Evolutionary conservation across 2,797 vertebrate genomes (phyloP).

Genomic region (Tenualosa thibaudeaui): DNA sequence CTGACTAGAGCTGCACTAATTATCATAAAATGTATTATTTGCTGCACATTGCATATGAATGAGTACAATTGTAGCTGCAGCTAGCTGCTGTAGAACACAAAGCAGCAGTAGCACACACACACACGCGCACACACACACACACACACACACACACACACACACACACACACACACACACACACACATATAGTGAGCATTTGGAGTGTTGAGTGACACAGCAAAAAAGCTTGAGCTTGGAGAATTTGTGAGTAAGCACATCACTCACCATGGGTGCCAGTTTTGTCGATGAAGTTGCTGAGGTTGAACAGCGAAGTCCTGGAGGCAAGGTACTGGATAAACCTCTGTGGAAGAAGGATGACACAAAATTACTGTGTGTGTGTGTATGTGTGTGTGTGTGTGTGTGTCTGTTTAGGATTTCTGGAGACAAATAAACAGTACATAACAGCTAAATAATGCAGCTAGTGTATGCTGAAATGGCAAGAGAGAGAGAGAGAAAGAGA

Average conservation of each 20-base stretch:
- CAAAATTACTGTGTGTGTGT: background rate
- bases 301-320: slow-evolving; percentile 98
- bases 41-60: background rate
- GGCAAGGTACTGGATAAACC: slow-evolving; percentile 99
- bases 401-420: background rate
- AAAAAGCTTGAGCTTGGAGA: background rate
- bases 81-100: no score
- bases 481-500: background rate
- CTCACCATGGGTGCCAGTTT: slow-evolving; percentile 98
- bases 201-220: background rate
- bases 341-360: slow-evolving; percentile 70
- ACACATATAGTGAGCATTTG: background rate
- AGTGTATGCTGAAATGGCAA: background rate
- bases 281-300: slow-evolving; percentile 99
- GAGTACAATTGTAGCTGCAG: background rate
- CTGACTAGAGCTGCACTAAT: background rate
- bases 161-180: slow-evolving; percentile 22
- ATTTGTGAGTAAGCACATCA: background rate
- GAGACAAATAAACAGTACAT: background rate
- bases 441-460: background rate
- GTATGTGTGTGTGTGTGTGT: background rate
- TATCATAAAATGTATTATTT: background rate
- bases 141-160: background rate
- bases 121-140: background rate
- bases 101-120: background rate